Base-by-base conservation (phyloP, 2,113 vertebrate species). In the Poeciliopsis occidentalis region DNA sequence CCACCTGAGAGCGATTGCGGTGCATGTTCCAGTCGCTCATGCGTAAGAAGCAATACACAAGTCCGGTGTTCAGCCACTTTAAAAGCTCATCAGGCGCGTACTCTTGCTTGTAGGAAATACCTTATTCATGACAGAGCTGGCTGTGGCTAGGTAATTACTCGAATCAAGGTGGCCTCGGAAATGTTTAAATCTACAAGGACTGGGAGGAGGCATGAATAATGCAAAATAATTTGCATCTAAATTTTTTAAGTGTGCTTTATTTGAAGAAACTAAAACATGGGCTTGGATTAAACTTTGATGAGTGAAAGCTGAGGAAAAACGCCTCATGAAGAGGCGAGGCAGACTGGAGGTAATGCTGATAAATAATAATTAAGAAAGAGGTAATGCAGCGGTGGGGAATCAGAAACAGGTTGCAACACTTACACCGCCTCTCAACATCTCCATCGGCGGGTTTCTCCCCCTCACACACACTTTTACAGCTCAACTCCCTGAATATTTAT, bases 191-290 rank as follows among this genome's bases (percentile, higher is more conserved):
- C 97, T 98, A 97, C 96, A 97, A 97, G 97, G 97, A 98, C 97
- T 94, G 94, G 93, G 95, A 95, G 79, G 94, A 93, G 85, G 91
- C 95, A 99, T 99, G 97, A 98, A 99, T 99, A 98, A 99, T 99
- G 97, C 96, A 99, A 95, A 95, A 96, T 97, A 94, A 98, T 99
- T 98, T 98, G 98, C 98, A 99, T 99, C 97, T 98, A 98, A 96
- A 98, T 98, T 97, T 99, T 98, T 99, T 99, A 98, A 99, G 96
- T 98, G 97, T 98, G 97, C 97, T 98, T 99, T 99, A 98, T 98
- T 98, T 94, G 69, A 68, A 75, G 81, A n/a, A 57, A 6, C 85
- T 78, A 91, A 94, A 93, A 93, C 69, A 85, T 73, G 3, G 85
- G 89, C 90, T 93, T 69, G 83, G 95, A 99, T 99, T 98, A 99